phyloP scores from a whole-genome alignment of 92 coral and sea anemone species.

The Desmophyllum pertusum region DNA sequence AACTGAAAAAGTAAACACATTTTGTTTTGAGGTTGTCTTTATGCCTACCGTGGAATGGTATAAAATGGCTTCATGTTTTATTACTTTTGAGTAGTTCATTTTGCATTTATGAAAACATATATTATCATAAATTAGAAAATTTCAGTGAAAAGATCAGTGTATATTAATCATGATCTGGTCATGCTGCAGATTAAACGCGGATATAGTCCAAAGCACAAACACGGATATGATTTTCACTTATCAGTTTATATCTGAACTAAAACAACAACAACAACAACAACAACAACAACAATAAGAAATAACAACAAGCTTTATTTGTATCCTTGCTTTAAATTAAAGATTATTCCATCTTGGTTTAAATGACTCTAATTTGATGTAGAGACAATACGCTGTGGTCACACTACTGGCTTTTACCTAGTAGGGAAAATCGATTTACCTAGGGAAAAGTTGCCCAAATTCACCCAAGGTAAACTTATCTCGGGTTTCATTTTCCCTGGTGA shows the following conservation, averaged over 20 bases:
- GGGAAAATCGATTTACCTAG: no score
- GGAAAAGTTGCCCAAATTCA: no score
- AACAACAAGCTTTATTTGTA: not conserved
- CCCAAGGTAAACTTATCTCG: no score
- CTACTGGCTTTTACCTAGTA: no score
- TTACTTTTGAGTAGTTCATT: not conserved
- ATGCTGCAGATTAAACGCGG: not conserved
- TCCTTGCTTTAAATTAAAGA: no score
- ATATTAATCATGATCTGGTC: not conserved
- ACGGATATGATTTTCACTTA: not conserved
- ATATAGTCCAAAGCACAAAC: not conserved
- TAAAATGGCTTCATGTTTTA: not conserved
- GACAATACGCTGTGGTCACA: no score
- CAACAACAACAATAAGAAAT: not conserved
- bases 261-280: not conserved
- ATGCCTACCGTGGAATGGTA: not conserved
- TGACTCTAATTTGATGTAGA: no score
- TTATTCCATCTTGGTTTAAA: no score
- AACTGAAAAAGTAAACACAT: not conserved
- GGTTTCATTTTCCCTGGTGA: no score
- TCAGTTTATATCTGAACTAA: not conserved
- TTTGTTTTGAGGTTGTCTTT: not conserved
- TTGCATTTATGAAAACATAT: not conserved
- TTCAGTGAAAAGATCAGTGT: not conserved
- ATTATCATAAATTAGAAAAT: not conserved